Evolutionary conservation across 2,888 invertebrate species (phyloP), one percentile per base, ranked within the genome.

Genomic region (Rhagonycha lutea): DNA sequence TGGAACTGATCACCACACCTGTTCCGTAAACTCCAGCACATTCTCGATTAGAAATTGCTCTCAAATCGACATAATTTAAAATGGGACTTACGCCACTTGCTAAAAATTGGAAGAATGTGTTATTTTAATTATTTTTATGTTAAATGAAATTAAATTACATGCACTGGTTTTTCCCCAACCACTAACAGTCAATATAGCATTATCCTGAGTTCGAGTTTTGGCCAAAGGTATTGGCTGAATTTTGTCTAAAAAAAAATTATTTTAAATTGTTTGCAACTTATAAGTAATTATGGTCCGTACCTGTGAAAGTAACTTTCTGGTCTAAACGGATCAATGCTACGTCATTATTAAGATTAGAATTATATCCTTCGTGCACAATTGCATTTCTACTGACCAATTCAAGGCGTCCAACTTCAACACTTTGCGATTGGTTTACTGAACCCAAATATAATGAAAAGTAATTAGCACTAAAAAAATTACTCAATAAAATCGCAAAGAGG

Each of bases 131-230:
- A n/a, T n/a, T n/a, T n/a, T n/a, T n/a, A 14, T 68, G 7, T 7
- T 71, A 11, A 32, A 32, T 32, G 5, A n/a, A 32, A 67, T 60
- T 24, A 28, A 72, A 77, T 80, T 77, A 83, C 82, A 28, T 72
- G 81, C 80, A 14, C 74, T 78, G 14, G 79, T 82, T 60, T 71
- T 81, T 68, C 84, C 84, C 82, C 83, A 83, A 24, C 84, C 83
- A 70, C 82, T 83, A n/a, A 83, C 82, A 32, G 72, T 68, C 61
- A 78, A 23, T 8, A 61, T 68, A 2, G 18, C 75, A 12, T 69
- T 73, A 10, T 73, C 69, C 4, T 18, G 69, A 10, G 73, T 61
- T 9, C 70, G 71, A 23, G 74, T 68, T 2, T 8, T 63, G 23
- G 81, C 78, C 14, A 84, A 73, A 18, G 73, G 69, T 69, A 82